A percentile compares a stretch with the other conserved stretches of the same genome.
These are phyloP conservation scores for Lepus europaeus DNA, from an alignment of 2,113 vertebrate genomes.

Conservation along the genomic window DNA sequence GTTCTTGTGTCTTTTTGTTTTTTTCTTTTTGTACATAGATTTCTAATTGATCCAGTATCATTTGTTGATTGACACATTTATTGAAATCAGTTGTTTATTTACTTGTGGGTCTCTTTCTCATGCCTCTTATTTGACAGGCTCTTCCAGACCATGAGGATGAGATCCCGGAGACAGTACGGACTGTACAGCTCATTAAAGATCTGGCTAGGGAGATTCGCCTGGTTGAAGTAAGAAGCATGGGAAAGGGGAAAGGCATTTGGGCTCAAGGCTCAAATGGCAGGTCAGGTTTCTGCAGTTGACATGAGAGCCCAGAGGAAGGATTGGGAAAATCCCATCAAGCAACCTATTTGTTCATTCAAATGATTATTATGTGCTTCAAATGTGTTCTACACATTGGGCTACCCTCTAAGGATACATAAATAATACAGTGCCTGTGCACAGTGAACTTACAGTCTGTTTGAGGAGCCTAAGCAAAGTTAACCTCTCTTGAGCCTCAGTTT, in stretches of 20 bases:
- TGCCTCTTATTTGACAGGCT: slow-evolving; percentile 86
- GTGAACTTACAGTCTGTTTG: slow-evolving; percentile 35
- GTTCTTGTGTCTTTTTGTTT: slow-evolving; percentile 32
- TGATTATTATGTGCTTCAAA: slow-evolving; percentile 16
- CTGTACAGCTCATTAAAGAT: slow-evolving; percentile 94
- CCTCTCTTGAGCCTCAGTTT: slow-evolving; percentile 48
- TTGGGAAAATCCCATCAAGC: slow-evolving; percentile 45
- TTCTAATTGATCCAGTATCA: not conserved
- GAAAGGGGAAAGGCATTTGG: slow-evolving; percentile 10
- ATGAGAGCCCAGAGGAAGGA: not conserved
- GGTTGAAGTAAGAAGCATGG: slow-evolving; percentile 91
- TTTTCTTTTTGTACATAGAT: slow-evolving; percentile 16
- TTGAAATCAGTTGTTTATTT: slow-evolving; percentile 31
- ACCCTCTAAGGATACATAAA: slow-evolving; percentile 22
- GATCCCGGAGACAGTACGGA: slow-evolving; percentile 94
- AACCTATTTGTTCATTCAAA: slow-evolving; percentile 46
- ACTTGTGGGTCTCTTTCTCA: slow-evolving; percentile 40
- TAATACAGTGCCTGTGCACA: slow-evolving; percentile 32
- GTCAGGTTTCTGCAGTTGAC: slow-evolving; percentile 54
- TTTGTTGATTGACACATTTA: slow-evolving; percentile 54
- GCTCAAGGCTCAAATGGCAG: slow-evolving; percentile 28
- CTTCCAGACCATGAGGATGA: slow-evolving; percentile 93
- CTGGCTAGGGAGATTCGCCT: slow-evolving; percentile 95
- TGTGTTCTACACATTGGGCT: slow-evolving; percentile 34
- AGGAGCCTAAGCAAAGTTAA: slow-evolving; percentile 36